Evolutionary conservation across 1,140 invertebrate species (phyloP), one percentile per base, ranked within the genome.

Genomic region (Orius insidiosus): DNA sequence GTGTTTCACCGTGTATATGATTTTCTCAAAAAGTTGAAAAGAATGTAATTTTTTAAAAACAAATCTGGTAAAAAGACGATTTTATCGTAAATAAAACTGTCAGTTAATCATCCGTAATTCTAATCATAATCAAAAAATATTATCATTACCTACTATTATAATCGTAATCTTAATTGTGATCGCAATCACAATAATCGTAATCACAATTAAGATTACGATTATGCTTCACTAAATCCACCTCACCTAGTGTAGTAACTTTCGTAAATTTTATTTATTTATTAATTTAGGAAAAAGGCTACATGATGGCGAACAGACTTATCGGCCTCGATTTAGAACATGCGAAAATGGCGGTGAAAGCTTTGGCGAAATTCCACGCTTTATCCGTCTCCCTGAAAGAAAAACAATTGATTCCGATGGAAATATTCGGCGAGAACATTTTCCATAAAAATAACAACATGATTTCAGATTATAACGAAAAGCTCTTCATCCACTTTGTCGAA

Each of bases 261-360:
- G 5, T 37, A 4, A 4, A 37, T 13, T 11, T 15, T 11, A 37
- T 37, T 37, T 37, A 15, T 37, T 37, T 13, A 13, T 15, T 37
- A 4, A 11, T 43, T 32, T 24, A 43, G 19, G 40, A 35, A 5
- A 8, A 30, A 2, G 52, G 52, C 10, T 53, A 48, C 44, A 48
- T 45, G 13, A 53, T 53, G 52, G 52, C 45, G 0, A 32, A 53
- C 32, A 40, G 52, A 13, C 18, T 30, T 2, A 31, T 16, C n/a
- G 52, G 52, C 7, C 43, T 53, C 2, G 49, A 53, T 24, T 33
- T 51, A 2, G 15, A 16, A 3, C 52, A 53, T 44, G 38, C 16
- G 9, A 32, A 42, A 14, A 10, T 51, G 7, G 52, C 24, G 3
- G n/a, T 53, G 10, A 6, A 19, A 30, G 10, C 33, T 14, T 14